Percentiles rank a stretch among this genome's conserved stretches.
These are phyloP conservation scores for Laterallus jamaicensis DNA, from an alignment of 2,113 vertebrate genomes.

Conservation along the genomic window DNA sequence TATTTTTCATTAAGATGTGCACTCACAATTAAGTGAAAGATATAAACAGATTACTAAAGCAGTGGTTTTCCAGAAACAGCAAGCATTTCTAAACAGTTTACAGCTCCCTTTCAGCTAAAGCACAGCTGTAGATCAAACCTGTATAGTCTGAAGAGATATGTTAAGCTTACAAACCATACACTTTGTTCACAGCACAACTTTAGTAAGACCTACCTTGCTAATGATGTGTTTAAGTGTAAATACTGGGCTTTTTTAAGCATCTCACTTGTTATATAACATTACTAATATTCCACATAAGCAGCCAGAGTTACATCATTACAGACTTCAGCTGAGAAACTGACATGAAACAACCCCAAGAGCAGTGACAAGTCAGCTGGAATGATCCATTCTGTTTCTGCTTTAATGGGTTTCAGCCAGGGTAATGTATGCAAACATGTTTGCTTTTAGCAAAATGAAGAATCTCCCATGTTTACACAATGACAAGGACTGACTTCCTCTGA, in stretches of 20 bases:
- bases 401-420: not conserved
- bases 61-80: not conserved
- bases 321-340: not conserved
- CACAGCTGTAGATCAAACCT: not conserved
- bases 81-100: not conserved
- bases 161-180: not conserved
- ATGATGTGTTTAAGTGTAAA: not conserved
- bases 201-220: not conserved
- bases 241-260: not conserved
- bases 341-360: not conserved
- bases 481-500: not conserved
- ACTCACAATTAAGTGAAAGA: not conserved
- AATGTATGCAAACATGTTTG: not conserved
- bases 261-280: not conserved
- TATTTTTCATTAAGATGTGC: not conserved
- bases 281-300: not conserved
- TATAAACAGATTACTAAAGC: not conserved
- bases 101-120: not conserved
- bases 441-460: not conserved
- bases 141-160: not conserved
- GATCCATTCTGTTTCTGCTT: not conserved
- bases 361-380: not conserved
- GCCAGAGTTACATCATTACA: not conserved
- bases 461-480: not conserved
- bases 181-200: not conserved